These are phyloP conservation scores for Virgularia gustaviana DNA, from an alignment of 92 coral and sea anemone species.

Conservation along the genomic window DNA sequence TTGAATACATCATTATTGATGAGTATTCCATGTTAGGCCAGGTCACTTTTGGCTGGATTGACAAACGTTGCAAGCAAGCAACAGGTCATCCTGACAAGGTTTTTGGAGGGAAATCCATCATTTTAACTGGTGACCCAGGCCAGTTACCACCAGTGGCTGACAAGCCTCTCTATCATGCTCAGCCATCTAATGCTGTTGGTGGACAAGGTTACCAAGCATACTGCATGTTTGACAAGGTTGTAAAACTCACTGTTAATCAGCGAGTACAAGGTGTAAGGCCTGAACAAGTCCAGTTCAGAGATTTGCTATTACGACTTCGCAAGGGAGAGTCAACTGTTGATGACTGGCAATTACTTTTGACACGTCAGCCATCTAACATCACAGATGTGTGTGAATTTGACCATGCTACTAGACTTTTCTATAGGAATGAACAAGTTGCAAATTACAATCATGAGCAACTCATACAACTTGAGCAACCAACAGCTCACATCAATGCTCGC, in stretches of 20 bases:
- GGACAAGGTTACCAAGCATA: constrained; percentile 46
- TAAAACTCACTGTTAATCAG: constrained; percentile 59
- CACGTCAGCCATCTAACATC: constrained; percentile 17
- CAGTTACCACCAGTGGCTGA: constrained; percentile 75
- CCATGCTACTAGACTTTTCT: constrained; percentile 1
- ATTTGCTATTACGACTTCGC: constrained; percentile 42
- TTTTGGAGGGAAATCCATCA: constrained; percentile 55
- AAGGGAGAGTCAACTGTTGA: constrained; percentile 48
- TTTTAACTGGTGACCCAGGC: constrained; percentile 68
- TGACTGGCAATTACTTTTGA: constrained; percentile 43
- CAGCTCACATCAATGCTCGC: constrained; percentile 12
- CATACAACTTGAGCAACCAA: constrained; percentile 13
- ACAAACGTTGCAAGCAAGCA: constrained; percentile 63
- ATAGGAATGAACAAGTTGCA: constrained; percentile 10
- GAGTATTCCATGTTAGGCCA: constrained; percentile 76
- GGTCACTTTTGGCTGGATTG: constrained; percentile 65
- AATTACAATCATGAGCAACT: constrained; percentile 25
- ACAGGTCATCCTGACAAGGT: constrained; percentile 55
- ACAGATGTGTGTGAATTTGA: background rate
- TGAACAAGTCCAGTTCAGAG: constrained; percentile 48
- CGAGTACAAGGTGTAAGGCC: constrained; percentile 60
- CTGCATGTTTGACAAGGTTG: constrained; percentile 34
- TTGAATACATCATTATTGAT: constrained; percentile 60
- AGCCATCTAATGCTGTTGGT: constrained; percentile 52
- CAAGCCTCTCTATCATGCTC: constrained; percentile 70